phyloP scores from a whole-genome alignment of 2,888 invertebrate species.

The Lasioglossum vierecki region DNA sequence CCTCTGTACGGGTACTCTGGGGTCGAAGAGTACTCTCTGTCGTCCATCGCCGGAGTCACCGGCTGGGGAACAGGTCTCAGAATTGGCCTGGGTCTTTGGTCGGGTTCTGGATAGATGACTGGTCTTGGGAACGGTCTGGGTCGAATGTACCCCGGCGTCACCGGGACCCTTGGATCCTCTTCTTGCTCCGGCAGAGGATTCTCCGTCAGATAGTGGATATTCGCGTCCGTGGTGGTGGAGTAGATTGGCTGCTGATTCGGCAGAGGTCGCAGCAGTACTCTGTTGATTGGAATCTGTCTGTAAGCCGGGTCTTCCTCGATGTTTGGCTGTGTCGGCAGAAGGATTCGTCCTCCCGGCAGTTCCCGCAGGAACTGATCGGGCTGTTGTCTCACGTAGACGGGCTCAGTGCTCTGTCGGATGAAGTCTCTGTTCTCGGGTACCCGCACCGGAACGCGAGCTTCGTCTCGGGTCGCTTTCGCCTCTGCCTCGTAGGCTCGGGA shows the following conservation, averaged over 20 bases:
- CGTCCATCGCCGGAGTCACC: constrained; percentile 68
- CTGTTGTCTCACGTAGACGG: constrained; percentile 76
- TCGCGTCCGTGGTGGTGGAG: constrained; percentile 75
- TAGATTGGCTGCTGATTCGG: constrained; percentile 74
- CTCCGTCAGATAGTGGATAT: constrained; percentile 80
- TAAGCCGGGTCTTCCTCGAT: constrained; percentile 76
- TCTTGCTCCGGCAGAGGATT: constrained; percentile 73
- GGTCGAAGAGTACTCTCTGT: constrained; percentile 76
- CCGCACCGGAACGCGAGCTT: constrained; percentile 70
- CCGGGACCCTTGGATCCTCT: constrained; percentile 72
- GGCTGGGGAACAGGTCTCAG: constrained; percentile 70
- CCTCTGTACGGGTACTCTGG: constrained; percentile 77
- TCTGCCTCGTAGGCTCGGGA: constrained; percentile 75
- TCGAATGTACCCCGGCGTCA: constrained; percentile 72
- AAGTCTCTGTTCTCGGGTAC: constrained; percentile 74
- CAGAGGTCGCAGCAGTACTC: constrained; percentile 74
- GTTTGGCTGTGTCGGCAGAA: constrained; percentile 69
- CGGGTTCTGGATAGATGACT: constrained; percentile 71
- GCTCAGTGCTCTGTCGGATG: constrained; percentile 75
- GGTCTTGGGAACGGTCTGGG: constrained; percentile 71
- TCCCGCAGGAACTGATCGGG: constrained; percentile 76
- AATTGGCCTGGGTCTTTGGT: constrained; percentile 70
- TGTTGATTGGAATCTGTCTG: constrained; percentile 72
- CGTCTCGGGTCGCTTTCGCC: constrained; percentile 72
- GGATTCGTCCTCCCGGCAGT: constrained; percentile 73